phyloP scores from a whole-genome alignment of 2,888 invertebrate species.

The Hoplodrina ambigua region DNA sequence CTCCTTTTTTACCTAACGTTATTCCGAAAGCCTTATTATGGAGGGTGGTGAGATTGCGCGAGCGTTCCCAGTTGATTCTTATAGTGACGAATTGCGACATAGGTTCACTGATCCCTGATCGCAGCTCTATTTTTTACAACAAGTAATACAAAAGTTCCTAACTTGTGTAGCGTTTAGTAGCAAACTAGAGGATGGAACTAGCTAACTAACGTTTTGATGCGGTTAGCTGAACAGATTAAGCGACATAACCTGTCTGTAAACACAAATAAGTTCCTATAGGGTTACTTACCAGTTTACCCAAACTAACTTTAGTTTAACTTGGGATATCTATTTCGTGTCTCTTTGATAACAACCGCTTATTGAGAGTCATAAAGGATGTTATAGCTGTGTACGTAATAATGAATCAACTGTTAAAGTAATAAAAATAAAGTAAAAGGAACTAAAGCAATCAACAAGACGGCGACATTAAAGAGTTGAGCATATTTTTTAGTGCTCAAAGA shows the following conservation, averaged over 20 bases:
- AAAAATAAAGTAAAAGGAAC: slow-evolving; percentile 70
- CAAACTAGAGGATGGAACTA: slow-evolving; percentile 53
- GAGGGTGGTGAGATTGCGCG: slow-evolving; percentile 37
- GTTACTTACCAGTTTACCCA: slow-evolving; percentile 57
- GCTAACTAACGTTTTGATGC: slow-evolving; percentile 63
- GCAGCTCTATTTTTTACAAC: slow-evolving; percentile 50
- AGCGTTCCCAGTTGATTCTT: slow-evolving; percentile 53
- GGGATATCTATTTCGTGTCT: slow-evolving; percentile 53
- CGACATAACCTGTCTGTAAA: slow-evolving; percentile 55
- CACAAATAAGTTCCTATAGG: slow-evolving; percentile 59
- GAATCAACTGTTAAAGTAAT: slow-evolving; percentile 65
- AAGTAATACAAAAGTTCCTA: slow-evolving; percentile 39
- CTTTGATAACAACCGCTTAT: slow-evolving; percentile 61
- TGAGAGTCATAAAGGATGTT: slow-evolving; percentile 40
- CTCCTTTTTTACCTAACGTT: slow-evolving; percentile 57
- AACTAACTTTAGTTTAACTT: slow-evolving; percentile 53
- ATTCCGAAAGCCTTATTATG: slow-evolving; percentile 53
- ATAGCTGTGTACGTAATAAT: slow-evolving; percentile 57
- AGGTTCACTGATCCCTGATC: slow-evolving; percentile 25
- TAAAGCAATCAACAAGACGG: slow-evolving; percentile 69
- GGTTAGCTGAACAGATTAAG: slow-evolving; percentile 61
- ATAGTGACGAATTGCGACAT: slow-evolving; percentile 56
- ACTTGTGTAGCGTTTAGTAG: slow-evolving; percentile 43
- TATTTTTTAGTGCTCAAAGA: slow-evolving; percentile 72
- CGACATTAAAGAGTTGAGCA: slow-evolving; percentile 73